Evolutionary conservation across 2,113 vertebrate genomes (phyloP).

Genomic region (Dasypus novemcinctus): DNA sequence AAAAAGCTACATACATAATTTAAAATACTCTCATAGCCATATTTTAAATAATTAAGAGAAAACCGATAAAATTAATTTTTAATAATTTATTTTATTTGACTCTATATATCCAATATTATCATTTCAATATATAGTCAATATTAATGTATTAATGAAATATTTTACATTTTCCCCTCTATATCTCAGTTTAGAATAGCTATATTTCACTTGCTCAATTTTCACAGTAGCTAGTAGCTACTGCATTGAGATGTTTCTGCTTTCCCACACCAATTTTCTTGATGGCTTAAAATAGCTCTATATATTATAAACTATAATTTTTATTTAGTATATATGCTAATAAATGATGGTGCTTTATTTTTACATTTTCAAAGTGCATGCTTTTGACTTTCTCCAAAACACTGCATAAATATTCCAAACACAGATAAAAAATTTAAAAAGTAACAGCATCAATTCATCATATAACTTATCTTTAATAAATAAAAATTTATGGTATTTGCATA

Average conservation of each 20-base stretch:
- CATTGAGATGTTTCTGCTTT: neutral
- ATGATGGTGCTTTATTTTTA: neutral
- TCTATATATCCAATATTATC: neutral
- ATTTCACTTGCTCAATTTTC: neutral
- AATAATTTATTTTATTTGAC: neutral
- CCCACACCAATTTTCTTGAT: neutral
- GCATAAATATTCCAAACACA: neutral
- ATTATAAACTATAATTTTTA: neutral
- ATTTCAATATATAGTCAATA: neutral
- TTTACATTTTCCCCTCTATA: neutral
- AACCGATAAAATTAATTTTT: neutral
- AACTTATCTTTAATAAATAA: neutral
- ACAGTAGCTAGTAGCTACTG: neutral
- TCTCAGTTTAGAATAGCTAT: neutral
- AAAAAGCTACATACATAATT: neutral
- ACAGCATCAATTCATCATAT: neutral
- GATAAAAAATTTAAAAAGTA: neutral
- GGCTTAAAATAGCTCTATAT: neutral
- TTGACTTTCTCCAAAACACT: neutral
- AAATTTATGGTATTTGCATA: neutral
- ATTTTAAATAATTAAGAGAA: neutral
- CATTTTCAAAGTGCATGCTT: neutral
- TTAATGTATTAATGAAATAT: neutral
- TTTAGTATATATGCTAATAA: neutral
- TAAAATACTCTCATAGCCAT: neutral